Base-by-base conservation (phyloP, 2,113 vertebrate species). In the Callorhinus ursinus region DNA sequence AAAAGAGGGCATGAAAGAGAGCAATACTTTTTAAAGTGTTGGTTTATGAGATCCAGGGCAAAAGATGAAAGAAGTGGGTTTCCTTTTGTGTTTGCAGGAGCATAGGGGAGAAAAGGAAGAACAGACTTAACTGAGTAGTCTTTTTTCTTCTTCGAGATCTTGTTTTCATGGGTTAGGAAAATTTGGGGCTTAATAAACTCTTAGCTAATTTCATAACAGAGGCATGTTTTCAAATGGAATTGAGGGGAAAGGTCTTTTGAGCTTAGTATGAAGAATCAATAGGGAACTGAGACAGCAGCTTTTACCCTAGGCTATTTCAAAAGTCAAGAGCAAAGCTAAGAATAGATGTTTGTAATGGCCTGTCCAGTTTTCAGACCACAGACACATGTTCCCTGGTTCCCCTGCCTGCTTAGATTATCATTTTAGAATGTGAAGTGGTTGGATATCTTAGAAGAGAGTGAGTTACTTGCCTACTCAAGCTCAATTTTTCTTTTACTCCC, bases 241-340 rank as follows among this genome's bases (percentile, higher is more conserved):
- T 82, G 69, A 96, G 77, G 57, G 57, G 24, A 86, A 92, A 49
- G 57, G 13, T 83, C 90, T 90, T 94, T 82, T 86, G 63, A 94
- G 96, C 83, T 94, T 95, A 93, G 57, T 86, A 72, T 95, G 79
- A 61, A 96, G 31, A 51, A 84, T 88, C 85, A 92, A 13, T 71
- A 82, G 51, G 61, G 51, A 93, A 46, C 57, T 91, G 57, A 97
- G 79, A 92, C 39, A 88, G 89, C 67, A 93, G 69, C 22, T 93
- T 82, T 96, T 83, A 67, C 85, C 74, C 65, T 46, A 71, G 86
- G 82, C 95, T 95, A 83, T 97, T 97, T 97, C 61, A 77, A 65
- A 97, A 96, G 63, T 92, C 89, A 95, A 93, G 67, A 92, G 15
- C 21, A 93, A 57, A 95, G 74, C 74, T 97, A 96, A 97, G 88